Base-by-base conservation (phyloP, 2,113 vertebrate genomes). In the Oncorhynchus tshawytscha region DNA sequence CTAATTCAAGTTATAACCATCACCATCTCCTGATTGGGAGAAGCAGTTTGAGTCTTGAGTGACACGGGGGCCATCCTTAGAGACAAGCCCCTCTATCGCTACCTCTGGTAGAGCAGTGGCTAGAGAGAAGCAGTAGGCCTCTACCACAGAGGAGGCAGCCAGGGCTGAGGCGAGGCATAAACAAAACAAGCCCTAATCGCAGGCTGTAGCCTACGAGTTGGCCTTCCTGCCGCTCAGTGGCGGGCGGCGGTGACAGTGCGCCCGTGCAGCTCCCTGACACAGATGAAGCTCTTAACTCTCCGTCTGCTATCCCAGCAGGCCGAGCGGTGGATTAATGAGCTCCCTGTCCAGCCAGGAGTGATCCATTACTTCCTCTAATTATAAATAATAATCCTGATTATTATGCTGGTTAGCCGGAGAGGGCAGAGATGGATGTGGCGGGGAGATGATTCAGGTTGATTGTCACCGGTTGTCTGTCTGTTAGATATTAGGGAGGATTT, bases 281-380 rank as follows among this genome's bases (percentile, higher is more conserved):
- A 97, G 97, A 98, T 92, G 91, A 94, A 99, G 95, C 94, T 88
- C 93, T 94, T 91, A 92, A 91, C 92, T 90, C 90, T 86, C 86
- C 93, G 90, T 93, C 88, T 93, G 88, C 95, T 92, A 88, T 94
- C 96, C 93, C 95, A 92, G 93, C 94, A 94, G 95, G 96, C 83
- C 90, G 22, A 88, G 51, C 51, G 93, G 93, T 95, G 96, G 96
- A 99, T 98, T 98, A 98, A 99, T 94, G 96, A 97, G 95, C 93
- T 92, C 95, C 95, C 85, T 93, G 94, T 97, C 95, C 94, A 94
- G 93, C 91, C 93, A 94, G 86, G 95, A 95, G 96, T 98, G 97
- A 99, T 99, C 95, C 96, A 99, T 98, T 97, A 97, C 97, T 98
- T 99, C 97, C 98, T 97, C 95, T 99, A 99, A 99, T 99, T 99